Percentiles rank a stretch among this genome's conserved stretches.
Evolutionary conservation across 2,113 vertebrate genomes (phyloP).

Genomic region (Triplophysa siluroides): DNA sequence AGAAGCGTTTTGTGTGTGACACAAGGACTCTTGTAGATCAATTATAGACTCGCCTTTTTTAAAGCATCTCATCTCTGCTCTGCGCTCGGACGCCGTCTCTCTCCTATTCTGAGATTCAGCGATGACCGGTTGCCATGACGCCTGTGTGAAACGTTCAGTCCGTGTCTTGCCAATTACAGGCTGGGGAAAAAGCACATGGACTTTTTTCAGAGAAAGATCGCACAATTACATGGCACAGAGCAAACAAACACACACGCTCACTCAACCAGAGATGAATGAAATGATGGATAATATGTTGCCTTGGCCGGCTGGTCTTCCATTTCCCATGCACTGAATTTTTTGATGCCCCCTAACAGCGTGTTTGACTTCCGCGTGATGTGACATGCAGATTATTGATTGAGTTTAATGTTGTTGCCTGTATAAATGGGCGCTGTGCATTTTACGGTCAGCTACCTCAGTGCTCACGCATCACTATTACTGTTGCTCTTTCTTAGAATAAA

Average conservation of each 20-base stretch:
- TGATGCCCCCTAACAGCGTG: not conserved
- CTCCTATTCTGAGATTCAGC: slow-evolving; percentile 53
- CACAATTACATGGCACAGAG: slow-evolving; percentile 10
- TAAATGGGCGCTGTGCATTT: not conserved
- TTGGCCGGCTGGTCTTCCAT: slow-evolving; percentile 17
- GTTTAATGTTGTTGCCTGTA: not conserved
- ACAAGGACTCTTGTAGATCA: slow-evolving; percentile 50
- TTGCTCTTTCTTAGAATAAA: too few relatives aligned
- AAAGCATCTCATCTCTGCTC: slow-evolving; percentile 33
- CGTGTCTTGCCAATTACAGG: slow-evolving; percentile 58
- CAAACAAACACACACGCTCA: slow-evolving; percentile 7
- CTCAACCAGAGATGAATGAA: not conserved
- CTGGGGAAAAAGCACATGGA: slow-evolving; percentile 16
- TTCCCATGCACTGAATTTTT: not conserved
- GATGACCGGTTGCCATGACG: slow-evolving; percentile 75
- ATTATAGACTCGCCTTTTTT: slow-evolving; percentile 43
- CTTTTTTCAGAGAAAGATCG: not conserved
- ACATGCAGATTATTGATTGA: slow-evolving; percentile 4
- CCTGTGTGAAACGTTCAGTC: slow-evolving; percentile 68
- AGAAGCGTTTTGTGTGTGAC: slow-evolving; percentile 33
- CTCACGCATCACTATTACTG: too few relatives aligned
- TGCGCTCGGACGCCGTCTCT: slow-evolving; percentile 11
- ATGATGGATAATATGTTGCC: not conserved
- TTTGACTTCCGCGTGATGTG: slow-evolving; percentile 20
- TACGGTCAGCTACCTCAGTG: not conserved